phyloP scores from a whole-genome alignment of 2,888 invertebrate species.

The Thumatha senex region DNA sequence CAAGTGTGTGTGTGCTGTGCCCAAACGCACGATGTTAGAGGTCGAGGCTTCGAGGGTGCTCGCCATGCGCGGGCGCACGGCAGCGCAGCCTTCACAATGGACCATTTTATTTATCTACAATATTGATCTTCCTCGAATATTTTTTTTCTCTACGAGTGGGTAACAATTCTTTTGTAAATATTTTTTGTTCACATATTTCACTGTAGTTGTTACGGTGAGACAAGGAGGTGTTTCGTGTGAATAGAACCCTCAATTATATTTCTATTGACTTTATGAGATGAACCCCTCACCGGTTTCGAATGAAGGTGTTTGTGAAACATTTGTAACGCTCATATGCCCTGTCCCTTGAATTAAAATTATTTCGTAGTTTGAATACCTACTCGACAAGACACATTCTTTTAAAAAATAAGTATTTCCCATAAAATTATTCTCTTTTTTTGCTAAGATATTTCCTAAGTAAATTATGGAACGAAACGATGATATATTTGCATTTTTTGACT shows the following conservation, averaged over 20 bases:
- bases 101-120: conserved; percentile 69
- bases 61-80: conserved; percentile 30
- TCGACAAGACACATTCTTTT: too few species aligned
- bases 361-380: background rate
- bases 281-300: conserved; percentile 11
- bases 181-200: conserved; percentile 76
- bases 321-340: conserved; percentile 38
- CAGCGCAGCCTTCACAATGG: conserved; percentile 60
- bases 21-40: conserved; percentile 11
- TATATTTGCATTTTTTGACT: too few species aligned
- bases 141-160: conserved; percentile 58
- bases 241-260: conserved; percentile 64
- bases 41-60: conserved; percentile 21
- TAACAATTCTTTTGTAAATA: conserved; percentile 68
- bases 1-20: conserved; percentile 12
- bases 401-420: too few species aligned
- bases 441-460: background rate
- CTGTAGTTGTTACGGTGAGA: conserved; percentile 58
- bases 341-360: conserved; percentile 33
- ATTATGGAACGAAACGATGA: too few species aligned
- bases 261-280: conserved; percentile 47
- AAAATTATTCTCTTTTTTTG: too few species aligned
- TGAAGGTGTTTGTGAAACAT: conserved; percentile 48
- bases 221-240: conserved; percentile 60
- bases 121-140: conserved; percentile 67